A percentile compares a stretch with the other conserved stretches of the same genome.
Conservation (phyloP, 2,113 vertebrate genomes). For the Dicaeum eximium region DNA sequence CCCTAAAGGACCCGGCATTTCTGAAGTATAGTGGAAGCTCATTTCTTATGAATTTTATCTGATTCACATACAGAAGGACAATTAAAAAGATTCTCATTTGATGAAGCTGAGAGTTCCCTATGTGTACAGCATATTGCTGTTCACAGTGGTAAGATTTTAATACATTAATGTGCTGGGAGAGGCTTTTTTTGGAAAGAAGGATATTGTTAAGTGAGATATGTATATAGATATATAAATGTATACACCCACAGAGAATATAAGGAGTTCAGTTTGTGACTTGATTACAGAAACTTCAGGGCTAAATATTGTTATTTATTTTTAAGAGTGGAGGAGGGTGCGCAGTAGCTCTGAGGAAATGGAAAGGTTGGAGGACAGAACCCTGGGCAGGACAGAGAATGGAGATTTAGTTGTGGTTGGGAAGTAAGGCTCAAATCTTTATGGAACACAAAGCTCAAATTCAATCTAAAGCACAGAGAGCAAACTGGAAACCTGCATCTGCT, state of each 20-base stretch:
- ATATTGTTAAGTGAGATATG: not conserved
- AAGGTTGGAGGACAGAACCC: not conserved
- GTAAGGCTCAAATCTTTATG: not conserved
- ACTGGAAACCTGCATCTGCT: not conserved
- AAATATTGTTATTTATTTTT: not conserved
- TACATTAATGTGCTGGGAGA: not conserved
- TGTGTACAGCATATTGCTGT: not conserved
- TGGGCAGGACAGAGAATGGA: not conserved
- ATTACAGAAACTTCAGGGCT: not conserved
- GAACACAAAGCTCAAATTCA: not conserved
- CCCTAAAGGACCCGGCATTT: constrained; percentile 57
- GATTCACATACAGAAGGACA: constrained; percentile 53
- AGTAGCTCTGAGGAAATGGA: not conserved
- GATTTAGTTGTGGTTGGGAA: not conserved
- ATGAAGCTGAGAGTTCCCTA: constrained; percentile 46
- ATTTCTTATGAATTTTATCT: constrained; percentile 74
- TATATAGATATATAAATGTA: too few species aligned
- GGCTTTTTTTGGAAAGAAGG: not conserved
- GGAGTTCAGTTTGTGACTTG: not conserved
- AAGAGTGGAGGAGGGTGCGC: not conserved
- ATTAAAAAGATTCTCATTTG: constrained; percentile 57
- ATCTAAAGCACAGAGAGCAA: not conserved
- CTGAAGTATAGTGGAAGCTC: constrained; percentile 61
- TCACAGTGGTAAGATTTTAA: not conserved
- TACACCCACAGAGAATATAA: not conserved